phyloP scores from a whole-genome alignment of 30 jellyfish, hydroid and myxozoan genomes.

The Sanderia malayensis region DNA sequence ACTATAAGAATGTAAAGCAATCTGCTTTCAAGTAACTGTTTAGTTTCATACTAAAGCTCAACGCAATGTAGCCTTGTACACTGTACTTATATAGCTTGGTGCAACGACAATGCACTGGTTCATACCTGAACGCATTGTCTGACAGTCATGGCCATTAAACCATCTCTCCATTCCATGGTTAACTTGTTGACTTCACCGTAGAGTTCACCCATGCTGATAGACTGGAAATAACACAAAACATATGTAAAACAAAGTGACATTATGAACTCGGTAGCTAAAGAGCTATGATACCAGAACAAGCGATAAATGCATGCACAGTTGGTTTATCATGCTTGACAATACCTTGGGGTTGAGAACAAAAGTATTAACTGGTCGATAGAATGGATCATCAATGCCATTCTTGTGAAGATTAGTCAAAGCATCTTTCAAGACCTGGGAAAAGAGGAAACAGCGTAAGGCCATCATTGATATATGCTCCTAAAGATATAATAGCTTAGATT shows the following conservation, averaged over 20 bases:
- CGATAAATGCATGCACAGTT: not conserved
- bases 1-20: no score
- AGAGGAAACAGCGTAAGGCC: no score
- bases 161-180: conserved; percentile 98
- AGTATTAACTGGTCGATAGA: conserved; percentile 87
- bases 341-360: conserved; percentile 95
- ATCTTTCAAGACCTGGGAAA: conserved; percentile 75
- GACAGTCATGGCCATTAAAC: conserved; percentile 90
- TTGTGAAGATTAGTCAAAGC: conserved; percentile 65
- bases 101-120: no score
- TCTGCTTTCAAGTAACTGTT: no score
- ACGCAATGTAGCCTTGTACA: no score
- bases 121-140: conserved; percentile 90
- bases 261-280: not conserved
- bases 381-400: conserved; percentile 67
- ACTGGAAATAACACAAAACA: conserved; percentile 34
- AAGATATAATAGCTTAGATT: no score
- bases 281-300: not conserved
- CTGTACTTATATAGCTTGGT: no score
- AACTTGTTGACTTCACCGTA: conserved; percentile 91
- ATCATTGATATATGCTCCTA: no score
- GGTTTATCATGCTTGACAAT: not conserved
- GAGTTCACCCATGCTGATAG: conserved; percentile 91
- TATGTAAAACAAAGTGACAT: not conserved
- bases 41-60: no score